Evolutionary conservation across 2,888 invertebrate genomes (phyloP), one percentile per base, ranked within the genome.

Genomic region (Lydus trimaculatus): DNA sequence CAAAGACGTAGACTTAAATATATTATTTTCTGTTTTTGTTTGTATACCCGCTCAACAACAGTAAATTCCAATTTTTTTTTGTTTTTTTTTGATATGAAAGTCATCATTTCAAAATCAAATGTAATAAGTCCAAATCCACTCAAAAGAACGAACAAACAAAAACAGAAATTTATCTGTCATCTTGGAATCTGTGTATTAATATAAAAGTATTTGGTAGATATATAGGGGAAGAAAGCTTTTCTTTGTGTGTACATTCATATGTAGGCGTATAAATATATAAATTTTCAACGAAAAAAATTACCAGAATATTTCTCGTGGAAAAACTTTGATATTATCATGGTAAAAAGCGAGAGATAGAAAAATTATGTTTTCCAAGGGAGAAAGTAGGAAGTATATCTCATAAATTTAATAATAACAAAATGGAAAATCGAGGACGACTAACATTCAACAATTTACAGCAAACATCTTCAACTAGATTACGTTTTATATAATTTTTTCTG

Each of bases 71-170:
- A 56, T 64, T 67, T n/a, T n/a, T n/a, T n/a, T n/a, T n/a, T n/a
- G n/a, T n/a, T n/a, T n/a, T n/a, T n/a, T 63, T 64, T 36, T 67
- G 48, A 63, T 64, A 56, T 25, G 1, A 64, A 67, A 60, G 39
- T 64, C 64, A 67, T 66, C 61, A 36, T 66, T 66, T 60, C 61
- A 56, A 61, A 67, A 60, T 63, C 59, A 31, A 52, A 67, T 52
- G 61, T 67, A 67, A 67, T 67, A 59, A 63, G 66, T 31, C n/a
- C n/a, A 39, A 39, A 39, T 39, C 15, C 43, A 63, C 23, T 56
- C 33, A 33, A 9, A 31, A 58, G 36, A 58, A 61, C 61, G n/a
- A 58, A 48, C 48, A 20, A 20, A 20, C 48, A 48, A 48, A 48
- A 23, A 48, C 9, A 48, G 48, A 43, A 36, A 8, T 6, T 36